Percentiles rank a stretch among this genome's conserved stretches.
These are phyloP conservation scores for Myotis lucifugus DNA, from an alignment of 2,113 vertebrate genomes.

Conservation along the genomic window DNA sequence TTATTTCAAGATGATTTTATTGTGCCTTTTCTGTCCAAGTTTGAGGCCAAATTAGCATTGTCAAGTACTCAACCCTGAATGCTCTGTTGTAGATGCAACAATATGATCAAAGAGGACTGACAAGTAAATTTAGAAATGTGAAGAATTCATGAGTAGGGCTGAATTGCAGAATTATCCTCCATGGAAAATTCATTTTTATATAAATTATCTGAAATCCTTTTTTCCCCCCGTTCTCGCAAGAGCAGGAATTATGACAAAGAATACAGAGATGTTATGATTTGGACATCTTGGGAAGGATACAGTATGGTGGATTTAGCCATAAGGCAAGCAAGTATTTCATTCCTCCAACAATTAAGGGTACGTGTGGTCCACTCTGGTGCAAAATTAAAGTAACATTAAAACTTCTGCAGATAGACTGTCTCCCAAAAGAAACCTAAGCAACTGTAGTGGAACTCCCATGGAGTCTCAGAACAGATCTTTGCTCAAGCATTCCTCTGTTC, in stretches of 20 bases:
- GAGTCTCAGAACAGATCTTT: not conserved
- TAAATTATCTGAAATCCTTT: not conserved
- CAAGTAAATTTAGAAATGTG: not conserved
- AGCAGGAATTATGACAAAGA: not conserved
- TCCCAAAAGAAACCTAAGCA: not conserved
- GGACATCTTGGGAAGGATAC: constrained; percentile 21
- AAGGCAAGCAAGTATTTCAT: constrained; percentile 2
- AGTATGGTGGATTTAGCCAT: not conserved
- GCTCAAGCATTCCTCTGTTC: not conserved
- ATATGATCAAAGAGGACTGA: not conserved
- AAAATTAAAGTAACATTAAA: constrained; percentile 25
- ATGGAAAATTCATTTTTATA: not conserved
- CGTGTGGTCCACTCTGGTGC: not conserved
- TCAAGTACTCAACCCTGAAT: not conserved
- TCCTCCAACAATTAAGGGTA: not conserved
- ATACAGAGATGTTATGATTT: not conserved
- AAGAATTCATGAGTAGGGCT: not conserved
- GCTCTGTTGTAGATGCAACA: not conserved
- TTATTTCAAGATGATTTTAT: not conserved
- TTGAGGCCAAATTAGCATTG: not conserved
- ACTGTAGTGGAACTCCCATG: not conserved
- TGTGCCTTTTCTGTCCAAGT: not conserved
- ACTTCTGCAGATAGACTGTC: not conserved
- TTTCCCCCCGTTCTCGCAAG: not conserved
- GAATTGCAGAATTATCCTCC: not conserved